Percentiles rank a stretch among this genome's conserved stretches.
Conservation (phyloP, 2,113 vertebrate genomes). For the Scartelaos histophorus region DNA sequence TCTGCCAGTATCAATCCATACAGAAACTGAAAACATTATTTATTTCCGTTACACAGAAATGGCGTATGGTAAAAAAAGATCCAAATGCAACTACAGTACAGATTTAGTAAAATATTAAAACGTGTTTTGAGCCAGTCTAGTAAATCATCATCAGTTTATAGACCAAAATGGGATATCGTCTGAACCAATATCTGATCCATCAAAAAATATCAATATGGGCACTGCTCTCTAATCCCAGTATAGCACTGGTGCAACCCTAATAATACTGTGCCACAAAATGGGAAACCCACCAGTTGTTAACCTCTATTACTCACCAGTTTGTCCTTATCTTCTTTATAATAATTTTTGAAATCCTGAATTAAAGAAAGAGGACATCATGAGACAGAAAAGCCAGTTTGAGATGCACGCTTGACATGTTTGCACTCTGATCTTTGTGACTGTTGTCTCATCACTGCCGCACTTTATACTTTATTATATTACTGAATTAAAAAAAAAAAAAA, state of each 20-base stretch:
- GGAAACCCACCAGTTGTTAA: not conserved
- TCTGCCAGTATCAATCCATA: not conserved
- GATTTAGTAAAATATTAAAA: too few relatives aligned
- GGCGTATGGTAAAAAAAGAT: too few relatives aligned
- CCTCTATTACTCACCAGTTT: slow-evolving; percentile 3
- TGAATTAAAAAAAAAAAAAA: slow-evolving; percentile 3
- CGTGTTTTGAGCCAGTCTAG: too few relatives aligned
- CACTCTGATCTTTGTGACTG: slow-evolving; percentile 45
- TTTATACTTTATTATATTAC: slow-evolving; percentile 52
- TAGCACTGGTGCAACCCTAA: too few relatives aligned
- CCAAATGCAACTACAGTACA: too few relatives aligned
- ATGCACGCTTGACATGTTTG: slow-evolving; percentile 24
- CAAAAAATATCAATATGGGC: not conserved
- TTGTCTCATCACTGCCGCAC: slow-evolving; percentile 69
- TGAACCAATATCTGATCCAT: too few relatives aligned
- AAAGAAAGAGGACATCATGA: not conserved
- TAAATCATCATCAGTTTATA: too few relatives aligned
- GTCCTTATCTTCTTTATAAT: not conserved
- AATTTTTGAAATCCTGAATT: slow-evolving; percentile 10
- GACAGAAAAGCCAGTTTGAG: slow-evolving; percentile 24
- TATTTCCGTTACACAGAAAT: too few relatives aligned
- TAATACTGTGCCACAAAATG: not conserved
- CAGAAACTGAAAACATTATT: too few relatives aligned
- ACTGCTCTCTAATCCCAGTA: too few relatives aligned
- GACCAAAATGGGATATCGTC: too few relatives aligned